Conservation (phyloP, 2,888 invertebrate genomes). For the Chelonus formosanus region DNA sequence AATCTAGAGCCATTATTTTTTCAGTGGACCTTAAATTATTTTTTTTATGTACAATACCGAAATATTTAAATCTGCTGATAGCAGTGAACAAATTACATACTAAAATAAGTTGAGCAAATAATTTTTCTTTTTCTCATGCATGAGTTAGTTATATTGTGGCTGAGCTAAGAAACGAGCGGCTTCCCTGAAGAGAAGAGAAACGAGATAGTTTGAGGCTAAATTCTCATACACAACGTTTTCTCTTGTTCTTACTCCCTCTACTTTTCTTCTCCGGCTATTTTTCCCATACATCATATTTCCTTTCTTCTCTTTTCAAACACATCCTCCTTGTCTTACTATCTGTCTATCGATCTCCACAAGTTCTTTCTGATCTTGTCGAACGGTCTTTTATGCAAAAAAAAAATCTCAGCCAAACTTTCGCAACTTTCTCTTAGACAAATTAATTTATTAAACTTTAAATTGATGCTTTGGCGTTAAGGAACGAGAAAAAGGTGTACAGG, state of each 20-base stretch:
- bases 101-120: no score
- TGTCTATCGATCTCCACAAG: slow-evolving; percentile 13
- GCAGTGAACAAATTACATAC: no score
- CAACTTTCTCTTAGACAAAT: no score
- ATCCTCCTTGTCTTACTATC: slow-evolving; percentile 14
- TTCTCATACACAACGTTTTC: slow-evolving; percentile 25
- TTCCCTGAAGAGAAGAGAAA: slow-evolving; percentile 38
- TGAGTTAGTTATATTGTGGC: slow-evolving; percentile 50
- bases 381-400: background rate
- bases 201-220: slow-evolving; percentile 12
- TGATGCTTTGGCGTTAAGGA: no score
- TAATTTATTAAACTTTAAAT: no score
- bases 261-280: slow-evolving; percentile 36
- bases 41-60: no score
- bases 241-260: slow-evolving; percentile 26
- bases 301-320: slow-evolving; percentile 29
- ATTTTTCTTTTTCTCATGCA: slow-evolving; percentile 32
- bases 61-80: no score
- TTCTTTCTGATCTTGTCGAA: background rate
- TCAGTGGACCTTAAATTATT: no score
- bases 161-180: slow-evolving; percentile 48
- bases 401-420: slow-evolving; percentile 1
- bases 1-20: no score
- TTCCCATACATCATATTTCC: slow-evolving; percentile 37
- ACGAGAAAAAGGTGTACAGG: no score